Evolutionary conservation across 2,888 invertebrate genomes (phyloP), one percentile per base, ranked within the genome.

Genomic region (Diaperis boleti): DNA sequence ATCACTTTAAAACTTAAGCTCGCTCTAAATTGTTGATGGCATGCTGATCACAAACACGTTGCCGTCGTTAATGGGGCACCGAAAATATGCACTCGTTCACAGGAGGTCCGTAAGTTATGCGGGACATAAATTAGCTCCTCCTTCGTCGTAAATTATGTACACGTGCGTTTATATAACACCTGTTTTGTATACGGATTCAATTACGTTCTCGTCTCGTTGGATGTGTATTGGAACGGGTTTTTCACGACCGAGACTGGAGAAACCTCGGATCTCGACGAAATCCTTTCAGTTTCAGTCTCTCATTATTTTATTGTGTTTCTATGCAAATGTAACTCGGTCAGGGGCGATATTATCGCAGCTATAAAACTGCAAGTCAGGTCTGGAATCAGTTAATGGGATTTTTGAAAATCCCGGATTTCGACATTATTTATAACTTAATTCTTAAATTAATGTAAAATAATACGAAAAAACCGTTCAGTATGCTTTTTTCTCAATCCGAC

Each of bases 131-230:
- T 45, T 35, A 35, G 18, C 37, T 52, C 22, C 52, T 52, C 52
- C 37, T 52, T 20, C 17, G 22, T n/a, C 11, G 13, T 52, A 52
- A 52, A 35, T 52, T 52, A 52, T 39, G 52, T 18, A 37, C 39
- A 52, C 52, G 35, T 52, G 52, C 52, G 49, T 52, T 52, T 39
- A 37, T 52, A 22, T 33, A 52, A 52, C 52, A 52, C 52, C 52
- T 52, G 52, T 18, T 52, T 18, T 37, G 18, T 52, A n/a, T 52
- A 13, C 14, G 22, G 22, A 37, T 52, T 52, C 52, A 52, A 52
- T 37, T 52, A 52, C 22, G 20, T 52, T 47, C 45, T 26, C 15
- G 31, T 22, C 29, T n/a, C 31, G 17, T 49, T 33, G 17, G 18
- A 15, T 44, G 10, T 13, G 14, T 6, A 42, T 26, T 26, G 45